Conservation (phyloP, 2,888 invertebrate species). For the Agrotis puta region DNA sequence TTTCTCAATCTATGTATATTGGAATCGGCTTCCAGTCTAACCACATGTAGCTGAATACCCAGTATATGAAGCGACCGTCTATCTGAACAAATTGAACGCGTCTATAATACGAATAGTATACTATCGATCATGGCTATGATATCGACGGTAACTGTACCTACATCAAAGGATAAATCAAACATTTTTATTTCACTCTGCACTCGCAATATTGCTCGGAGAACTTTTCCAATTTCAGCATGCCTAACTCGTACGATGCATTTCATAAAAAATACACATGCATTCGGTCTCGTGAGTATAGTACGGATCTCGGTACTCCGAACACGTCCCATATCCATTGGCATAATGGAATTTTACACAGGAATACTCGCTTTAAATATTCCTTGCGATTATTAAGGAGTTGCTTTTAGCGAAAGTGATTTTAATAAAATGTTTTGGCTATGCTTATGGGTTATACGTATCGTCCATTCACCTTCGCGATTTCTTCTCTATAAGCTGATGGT, state of each 20-base stretch:
- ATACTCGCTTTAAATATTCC: constrained; percentile 1
- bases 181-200: constrained; percentile 31
- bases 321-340: constrained; percentile 2
- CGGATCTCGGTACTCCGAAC: constrained; percentile 13
- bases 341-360: constrained; percentile 19
- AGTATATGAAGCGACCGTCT: too few relatives aligned
- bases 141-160: neutral
- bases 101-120: constrained; percentile 2
- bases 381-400: constrained; percentile 12
- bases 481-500: neutral
- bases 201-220: constrained; percentile 39
- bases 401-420: neutral
- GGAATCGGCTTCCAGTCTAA: too few relatives aligned
- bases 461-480: neutral
- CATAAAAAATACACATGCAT: constrained; percentile 52
- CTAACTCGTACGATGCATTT: constrained; percentile 49
- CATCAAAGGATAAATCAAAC: constrained; percentile 29
- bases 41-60: too few relatives aligned
- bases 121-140: neutral
- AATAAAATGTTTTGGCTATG: neutral
- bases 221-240: constrained; percentile 56
- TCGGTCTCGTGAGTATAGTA: constrained; percentile 7
- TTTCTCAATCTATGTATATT: too few relatives aligned
- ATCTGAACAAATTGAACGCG: neutral
- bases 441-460: neutral